Base-by-base conservation (phyloP, 2,797 vertebrate species). In the Uromys caudimaculatus region DNA sequence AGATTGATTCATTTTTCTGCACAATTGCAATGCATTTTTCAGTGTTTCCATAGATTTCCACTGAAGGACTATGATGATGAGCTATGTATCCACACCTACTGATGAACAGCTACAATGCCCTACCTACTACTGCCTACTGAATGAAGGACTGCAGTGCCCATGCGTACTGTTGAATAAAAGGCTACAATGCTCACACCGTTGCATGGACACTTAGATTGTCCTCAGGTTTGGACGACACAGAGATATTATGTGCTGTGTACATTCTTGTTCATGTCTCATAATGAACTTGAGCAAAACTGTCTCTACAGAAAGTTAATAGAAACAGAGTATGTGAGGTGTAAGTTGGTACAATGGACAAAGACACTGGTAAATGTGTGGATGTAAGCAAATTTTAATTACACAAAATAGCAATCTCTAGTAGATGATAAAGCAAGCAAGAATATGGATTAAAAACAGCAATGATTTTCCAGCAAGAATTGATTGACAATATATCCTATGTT, bases 11-110 rank as follows among this genome's bases (percentile, higher is more conserved):
- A 52, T 90, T 38, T 88, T 41, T 76, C 44, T 47, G 44, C 32
- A 89, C 2, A 67, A 14, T 16, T 78, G 3, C 11, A 84, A 24
- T 50, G 84, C 3, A 78, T 90, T 96, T 96, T 93, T 96, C 29
- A 90, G 32, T 16, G 35, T 76, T 96, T 90, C 82, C 29, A 56
- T 95, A 95, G 19, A 81, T 81, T 90, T 78, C 77, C 85, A 85
- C 7, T n/a, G 50, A 90, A 86, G 24, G 17, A 86, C 76, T 47
- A 47, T 32, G 58, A 47, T 41, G 71, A 71, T 10, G 82, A 87
- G 71, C 79, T 85, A 19, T 89, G 92, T 62, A 67, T 60, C 44
- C 52, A 47, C 19, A 64, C 32, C 27, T 56, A 64, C 1, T 79
- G 2, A 75, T 58, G 24, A n/a, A 77, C 19, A 29, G 3, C 44